A percentile compares a stretch with the other conserved stretches of the same genome.
Conservation (phyloP, 2,797 vertebrate genomes). For the Anguilla anguilla region DNA sequence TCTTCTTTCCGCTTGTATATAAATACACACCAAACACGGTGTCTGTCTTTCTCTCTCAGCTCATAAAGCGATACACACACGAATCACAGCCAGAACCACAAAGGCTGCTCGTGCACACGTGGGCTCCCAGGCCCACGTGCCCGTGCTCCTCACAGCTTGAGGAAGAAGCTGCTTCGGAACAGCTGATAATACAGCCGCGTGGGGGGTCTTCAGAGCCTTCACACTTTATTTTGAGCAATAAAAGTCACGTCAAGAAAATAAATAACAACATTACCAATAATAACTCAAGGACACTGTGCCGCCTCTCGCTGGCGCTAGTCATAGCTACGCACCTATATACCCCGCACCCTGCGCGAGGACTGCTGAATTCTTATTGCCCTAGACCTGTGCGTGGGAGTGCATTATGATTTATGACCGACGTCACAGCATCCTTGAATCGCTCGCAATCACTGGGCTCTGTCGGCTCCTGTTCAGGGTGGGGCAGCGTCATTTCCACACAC, state of each 20-base stretch:
- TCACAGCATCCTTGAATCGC: slow-evolving; percentile 36
- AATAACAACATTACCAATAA: slow-evolving; percentile 8
- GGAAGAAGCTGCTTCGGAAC: background rate
- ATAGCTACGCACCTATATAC: slow-evolving; percentile 4
- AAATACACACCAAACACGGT: background rate
- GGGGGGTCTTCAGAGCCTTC: background rate
- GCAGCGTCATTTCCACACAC: slow-evolving; percentile 57
- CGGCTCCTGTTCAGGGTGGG: slow-evolving; percentile 53
- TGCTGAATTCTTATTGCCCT: slow-evolving; percentile 3
- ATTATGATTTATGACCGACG: slow-evolving; percentile 40
- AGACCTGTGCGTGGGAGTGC: slow-evolving; percentile 20
- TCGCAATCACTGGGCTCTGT: slow-evolving; percentile 49
- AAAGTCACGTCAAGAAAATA: background rate
- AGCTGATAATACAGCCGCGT: background rate
- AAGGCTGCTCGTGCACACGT: background rate
- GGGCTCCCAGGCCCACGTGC: background rate
- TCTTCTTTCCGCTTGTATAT: background rate
- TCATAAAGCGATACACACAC: background rate
- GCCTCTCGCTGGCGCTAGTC: background rate
- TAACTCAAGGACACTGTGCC: background rate
- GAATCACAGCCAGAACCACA: background rate
- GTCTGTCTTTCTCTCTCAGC: background rate
- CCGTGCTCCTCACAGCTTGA: background rate
- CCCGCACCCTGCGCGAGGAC: background rate
- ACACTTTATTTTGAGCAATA: background rate